These are phyloP conservation scores for Dreissena rostriformis DNA, from an alignment of 1,140 invertebrate species.

Conservation along the genomic window DNA sequence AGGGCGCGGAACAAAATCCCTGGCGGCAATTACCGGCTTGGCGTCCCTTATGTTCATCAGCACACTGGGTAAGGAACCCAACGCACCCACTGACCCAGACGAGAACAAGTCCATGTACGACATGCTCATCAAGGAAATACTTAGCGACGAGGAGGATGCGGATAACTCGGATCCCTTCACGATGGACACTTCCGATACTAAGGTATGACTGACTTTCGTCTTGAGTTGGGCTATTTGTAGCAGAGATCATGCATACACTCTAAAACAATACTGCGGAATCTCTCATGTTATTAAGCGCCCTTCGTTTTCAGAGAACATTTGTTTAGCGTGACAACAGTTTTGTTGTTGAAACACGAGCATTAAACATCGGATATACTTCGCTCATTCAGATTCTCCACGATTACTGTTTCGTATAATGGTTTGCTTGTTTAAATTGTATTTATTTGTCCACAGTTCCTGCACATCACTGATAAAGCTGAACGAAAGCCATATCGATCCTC, in stretches of 20 bases:
- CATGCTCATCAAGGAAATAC: slow-evolving; percentile 51
- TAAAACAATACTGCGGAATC: too few species aligned
- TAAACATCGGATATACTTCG: too few species aligned
- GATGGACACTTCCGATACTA: not conserved
- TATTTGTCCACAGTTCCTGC: too few species aligned
- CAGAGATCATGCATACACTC: not conserved
- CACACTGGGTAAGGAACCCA: slow-evolving; percentile 67
- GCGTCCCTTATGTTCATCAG: slow-evolving; percentile 72
- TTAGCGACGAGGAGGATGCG: slow-evolving; percentile 47
- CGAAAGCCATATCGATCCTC: too few species aligned
- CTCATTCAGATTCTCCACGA: too few species aligned
- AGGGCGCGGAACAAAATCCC: slow-evolving; percentile 62
- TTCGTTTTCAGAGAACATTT: too few species aligned
- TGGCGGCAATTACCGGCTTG: slow-evolving; percentile 70
- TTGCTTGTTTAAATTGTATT: too few species aligned
- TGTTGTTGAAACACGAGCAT: too few species aligned
- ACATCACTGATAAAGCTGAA: too few species aligned
- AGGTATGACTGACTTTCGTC: not conserved
- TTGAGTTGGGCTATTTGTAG: not conserved
- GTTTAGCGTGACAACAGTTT: too few species aligned
- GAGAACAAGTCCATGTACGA: slow-evolving; percentile 66
- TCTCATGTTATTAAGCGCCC: too few species aligned
- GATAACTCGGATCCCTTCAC: slow-evolving; percentile 22
- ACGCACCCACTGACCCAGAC: not conserved
- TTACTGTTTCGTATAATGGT: too few species aligned